Base-by-base conservation (phyloP, 2,888 invertebrate genomes). In the Nemotelus pantherinus region DNA sequence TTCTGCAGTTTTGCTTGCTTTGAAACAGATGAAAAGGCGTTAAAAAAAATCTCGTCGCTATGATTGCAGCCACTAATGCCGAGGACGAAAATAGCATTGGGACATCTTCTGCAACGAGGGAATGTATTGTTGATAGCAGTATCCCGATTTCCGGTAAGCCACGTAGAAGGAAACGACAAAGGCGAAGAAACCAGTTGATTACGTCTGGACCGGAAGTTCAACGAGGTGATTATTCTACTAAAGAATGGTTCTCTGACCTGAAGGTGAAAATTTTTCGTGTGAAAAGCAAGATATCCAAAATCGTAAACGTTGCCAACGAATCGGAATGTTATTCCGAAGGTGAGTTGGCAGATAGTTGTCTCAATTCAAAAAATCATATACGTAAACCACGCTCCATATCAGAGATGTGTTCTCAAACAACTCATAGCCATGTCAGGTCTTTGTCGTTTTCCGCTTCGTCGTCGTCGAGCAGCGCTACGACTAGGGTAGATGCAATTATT, bases 391-490 rank as follows among this genome's bases (percentile, higher is more conserved):
- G 71, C 2, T n/a, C 71, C 2, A 10, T 7, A 2, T 71, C 71
- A 7, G 71, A 71, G 25, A 55, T 1, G 10, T 55, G 44, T 7
- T 7, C 41, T 6, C 10, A 3, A 2, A n/a, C 10, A 3, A 55
- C 43, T 3, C 9, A 39, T 6, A 50, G 25, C 1, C 2, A 5
- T 3, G 43, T 55, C n/a, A 25, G 57, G 2, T 71, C 71, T 10
- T 57, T 71, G 71, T 57, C 57, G 41, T 71, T 71, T 57, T 57
- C 71, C 6, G 3, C 55, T 2, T 57, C 55, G 10, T 41, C 71
- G 2, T 10, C 71, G 2, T 5, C 43, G n/a, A 55, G 10, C 9
- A 53, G 7, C 50, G 43, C 10, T 68, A 7, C 7, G 10, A 43
- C 5, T 48, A 55, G 3, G 71, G 44, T 55, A 50, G 50, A 5